Base-by-base conservation (phyloP, 1,140 invertebrate species). In the Pollicipes pollicipes region DNA sequence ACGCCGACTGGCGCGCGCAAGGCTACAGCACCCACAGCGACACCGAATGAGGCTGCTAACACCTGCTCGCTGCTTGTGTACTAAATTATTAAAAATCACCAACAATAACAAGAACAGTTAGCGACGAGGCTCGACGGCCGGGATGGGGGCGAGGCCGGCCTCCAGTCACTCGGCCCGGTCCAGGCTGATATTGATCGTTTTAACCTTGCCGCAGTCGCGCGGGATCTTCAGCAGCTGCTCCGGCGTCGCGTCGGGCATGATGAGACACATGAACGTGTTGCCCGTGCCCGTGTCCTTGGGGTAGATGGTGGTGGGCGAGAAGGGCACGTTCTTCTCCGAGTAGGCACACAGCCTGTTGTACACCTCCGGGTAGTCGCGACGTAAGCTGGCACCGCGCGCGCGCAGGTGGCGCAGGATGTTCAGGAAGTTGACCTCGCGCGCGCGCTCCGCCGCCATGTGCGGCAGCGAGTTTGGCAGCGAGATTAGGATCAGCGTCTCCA, bases 261-360 rank as follows among this genome's bases (percentile, higher is more conserved):
- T 94, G 68, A 95, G 88, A 80, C 92, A 95, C 83, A 93, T 90
- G 78, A 95, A 95, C 70, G 86, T 88, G 78, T 88, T 88, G 0
- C 90, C 91, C 16, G 88, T 90, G 2, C 82, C 82, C 63, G 84
- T 83, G 77, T 95, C 90, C 35, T 85, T 83, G 0, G 92, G 92
- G 77, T 93, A 91, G 73, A 96, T 87, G 1, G 91, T 94, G 70
- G 93, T 86, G 0, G 92, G 91, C n/a, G 88, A 86, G 76, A 95
- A 93, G 74, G 87, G 86, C 73, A 90, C 87, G 71, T 86, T 85
- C 26, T 85, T 85, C 72, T 92, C 89, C 1, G 91, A 90, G 77
- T 91, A 96, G 29, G 86, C 85, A 75, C 85, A 85, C 45, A 95
- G 79, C 75, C 90, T 87, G 72, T 85, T 84, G 78, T 91, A 90